Conservation (phyloP, 2,797 vertebrate species). For the Phrynocephalus vlangalii region DNA sequence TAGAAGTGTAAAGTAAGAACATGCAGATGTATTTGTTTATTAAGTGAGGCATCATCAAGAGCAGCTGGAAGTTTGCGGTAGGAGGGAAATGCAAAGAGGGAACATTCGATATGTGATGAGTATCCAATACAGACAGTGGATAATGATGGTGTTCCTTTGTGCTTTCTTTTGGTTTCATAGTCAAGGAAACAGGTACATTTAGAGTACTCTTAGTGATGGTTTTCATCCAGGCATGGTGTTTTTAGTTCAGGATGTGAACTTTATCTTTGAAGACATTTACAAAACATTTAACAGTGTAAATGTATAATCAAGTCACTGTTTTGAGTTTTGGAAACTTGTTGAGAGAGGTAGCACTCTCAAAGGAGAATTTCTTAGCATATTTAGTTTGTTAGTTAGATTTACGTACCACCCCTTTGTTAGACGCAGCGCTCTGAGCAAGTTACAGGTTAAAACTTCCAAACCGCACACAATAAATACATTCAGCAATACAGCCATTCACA, state of each 20-base stretch:
- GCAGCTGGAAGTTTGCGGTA: background rate
- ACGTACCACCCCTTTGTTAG: too few relatives aligned
- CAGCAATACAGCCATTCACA: too few relatives aligned
- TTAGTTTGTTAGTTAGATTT: too few relatives aligned
- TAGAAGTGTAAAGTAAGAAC: conserved; percentile 8
- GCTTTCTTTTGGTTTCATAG: background rate
- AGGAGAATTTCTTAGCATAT: too few relatives aligned
- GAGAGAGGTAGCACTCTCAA: too few relatives aligned
- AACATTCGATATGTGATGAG: background rate
- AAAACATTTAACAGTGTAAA: background rate
- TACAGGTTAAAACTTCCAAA: too few relatives aligned
- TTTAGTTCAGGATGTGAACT: background rate
- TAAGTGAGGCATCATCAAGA: background rate
- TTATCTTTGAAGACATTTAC: background rate
- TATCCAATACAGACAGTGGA: background rate
- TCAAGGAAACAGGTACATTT: too few relatives aligned
- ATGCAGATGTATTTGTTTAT: background rate
- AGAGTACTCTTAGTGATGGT: background rate
- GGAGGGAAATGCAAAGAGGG: background rate
- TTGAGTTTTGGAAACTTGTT: background rate
- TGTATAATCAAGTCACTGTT: background rate
- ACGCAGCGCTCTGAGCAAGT: too few relatives aligned
- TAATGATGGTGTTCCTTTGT: background rate
- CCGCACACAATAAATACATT: too few relatives aligned
- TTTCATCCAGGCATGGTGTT: background rate